Evolutionary conservation across 2,888 invertebrate species (phyloP).

Genomic region (Osedax frankpressi): DNA sequence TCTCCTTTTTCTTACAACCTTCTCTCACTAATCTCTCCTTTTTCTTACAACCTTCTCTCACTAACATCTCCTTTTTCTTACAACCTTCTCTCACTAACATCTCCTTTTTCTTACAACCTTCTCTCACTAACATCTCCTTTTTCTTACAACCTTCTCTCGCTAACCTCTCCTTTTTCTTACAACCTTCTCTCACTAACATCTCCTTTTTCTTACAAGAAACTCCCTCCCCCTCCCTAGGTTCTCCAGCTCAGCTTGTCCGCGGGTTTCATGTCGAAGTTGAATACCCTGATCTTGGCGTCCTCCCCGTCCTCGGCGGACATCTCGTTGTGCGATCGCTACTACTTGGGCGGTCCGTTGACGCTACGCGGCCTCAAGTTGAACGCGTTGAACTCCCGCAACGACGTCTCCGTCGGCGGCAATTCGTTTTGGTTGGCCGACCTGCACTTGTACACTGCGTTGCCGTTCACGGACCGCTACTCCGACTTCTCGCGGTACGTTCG

Average conservation of each 20-base stretch:
- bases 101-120: too few relatives aligned
- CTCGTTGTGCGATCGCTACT: slow-evolving; percentile 58
- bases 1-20: too few relatives aligned
- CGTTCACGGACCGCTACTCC: slow-evolving; percentile 66
- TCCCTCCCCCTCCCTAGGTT: slow-evolving; percentile 50
- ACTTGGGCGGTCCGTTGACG: slow-evolving; percentile 75
- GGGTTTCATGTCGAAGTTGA: slow-evolving; percentile 56
- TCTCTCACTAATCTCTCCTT: too few relatives aligned
- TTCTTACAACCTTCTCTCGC: too few relatives aligned
- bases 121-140: too few relatives aligned
- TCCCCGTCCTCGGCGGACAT: slow-evolving; percentile 25
- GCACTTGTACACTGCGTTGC: slow-evolving; percentile 78
- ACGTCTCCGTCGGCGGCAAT: slow-evolving; percentile 52
- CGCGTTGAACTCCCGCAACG: slow-evolving; percentile 70
- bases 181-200: neutral
- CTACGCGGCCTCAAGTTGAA: slow-evolving; percentile 74
- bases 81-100: too few relatives aligned
- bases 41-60: too few relatives aligned
- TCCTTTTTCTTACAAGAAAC: too few relatives aligned
- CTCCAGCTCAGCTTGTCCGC: slow-evolving; percentile 59
- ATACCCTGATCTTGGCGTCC: too few relatives aligned
- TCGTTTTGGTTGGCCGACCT: slow-evolving; percentile 73
- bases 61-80: too few relatives aligned
- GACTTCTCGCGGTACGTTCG: slow-evolving; percentile 72
- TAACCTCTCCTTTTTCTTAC: neutral